A percentile compares a stretch with the other conserved stretches of the same genome.
Evolutionary conservation across 2,113 vertebrate species (phyloP).

Genomic region (Cavia aperea): DNA sequence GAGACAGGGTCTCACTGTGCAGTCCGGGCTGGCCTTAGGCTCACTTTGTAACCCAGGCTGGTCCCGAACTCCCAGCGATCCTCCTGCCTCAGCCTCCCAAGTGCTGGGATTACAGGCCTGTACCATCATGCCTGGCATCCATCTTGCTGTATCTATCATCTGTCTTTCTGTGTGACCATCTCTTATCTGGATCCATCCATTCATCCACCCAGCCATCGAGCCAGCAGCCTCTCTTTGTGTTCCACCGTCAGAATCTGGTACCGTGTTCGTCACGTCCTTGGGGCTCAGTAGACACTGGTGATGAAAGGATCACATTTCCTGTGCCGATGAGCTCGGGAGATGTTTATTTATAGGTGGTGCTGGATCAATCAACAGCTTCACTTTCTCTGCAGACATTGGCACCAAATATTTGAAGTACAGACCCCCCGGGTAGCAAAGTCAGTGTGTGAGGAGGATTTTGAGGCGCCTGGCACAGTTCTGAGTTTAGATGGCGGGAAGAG

Average conservation of each 20-base stretch:
- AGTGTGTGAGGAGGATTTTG: neutral
- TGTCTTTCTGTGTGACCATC: too few relatives aligned
- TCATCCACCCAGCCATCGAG: neutral
- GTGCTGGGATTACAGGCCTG: too few relatives aligned
- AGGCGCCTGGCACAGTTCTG: neutral
- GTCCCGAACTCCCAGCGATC: too few relatives aligned
- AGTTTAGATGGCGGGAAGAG: neutral
- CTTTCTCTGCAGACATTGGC: neutral
- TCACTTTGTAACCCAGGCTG: too few relatives aligned
- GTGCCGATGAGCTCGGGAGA: neutral
- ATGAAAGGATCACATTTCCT: neutral
- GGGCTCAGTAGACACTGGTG: neutral
- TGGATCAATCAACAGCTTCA: neutral
- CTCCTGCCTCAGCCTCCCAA: too few relatives aligned
- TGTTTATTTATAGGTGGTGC: neutral
- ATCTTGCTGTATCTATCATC: too few relatives aligned
- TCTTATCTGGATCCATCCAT: neutral
- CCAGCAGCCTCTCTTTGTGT: neutral
- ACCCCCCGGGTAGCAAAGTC: neutral
- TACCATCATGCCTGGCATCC: too few relatives aligned
- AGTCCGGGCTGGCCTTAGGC: too few relatives aligned
- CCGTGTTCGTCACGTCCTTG: neutral
- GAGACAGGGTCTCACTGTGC: too few relatives aligned
- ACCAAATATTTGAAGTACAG: constrained; percentile 6
- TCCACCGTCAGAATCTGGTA: neutral